Evolutionary conservation across 2,113 vertebrate species (phyloP).

Genomic region (Brienomyrus longianalis): DNA sequence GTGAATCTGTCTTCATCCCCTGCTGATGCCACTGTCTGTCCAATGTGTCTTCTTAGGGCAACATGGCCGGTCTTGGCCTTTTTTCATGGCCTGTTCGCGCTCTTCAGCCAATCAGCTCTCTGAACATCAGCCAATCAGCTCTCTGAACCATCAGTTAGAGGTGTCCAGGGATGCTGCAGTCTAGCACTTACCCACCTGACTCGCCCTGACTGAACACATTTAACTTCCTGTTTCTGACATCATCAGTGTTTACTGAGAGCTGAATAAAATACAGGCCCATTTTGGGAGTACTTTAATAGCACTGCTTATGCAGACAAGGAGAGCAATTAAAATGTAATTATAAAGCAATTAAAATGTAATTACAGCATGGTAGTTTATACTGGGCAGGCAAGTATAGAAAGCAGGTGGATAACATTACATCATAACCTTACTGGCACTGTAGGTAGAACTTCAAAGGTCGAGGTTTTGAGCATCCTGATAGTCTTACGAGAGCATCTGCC

Average conservation of each 20-base stretch:
- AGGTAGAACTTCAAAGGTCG: neutral
- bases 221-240: neutral
- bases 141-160: neutral
- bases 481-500: neutral
- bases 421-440: neutral
- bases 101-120: neutral
- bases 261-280: neutral
- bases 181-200: neutral
- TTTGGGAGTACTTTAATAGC: neutral
- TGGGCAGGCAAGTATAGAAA: neutral
- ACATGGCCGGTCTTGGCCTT: neutral
- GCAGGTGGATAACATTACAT: neutral
- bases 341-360: neutral
- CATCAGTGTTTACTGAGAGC: neutral
- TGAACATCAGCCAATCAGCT: neutral
- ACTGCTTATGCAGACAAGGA: neutral
- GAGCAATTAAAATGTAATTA: neutral
- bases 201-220: neutral
- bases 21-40: neutral
- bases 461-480: neutral
- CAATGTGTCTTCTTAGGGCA: neutral
- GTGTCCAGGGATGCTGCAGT: neutral
- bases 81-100: neutral
- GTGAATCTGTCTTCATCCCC: neutral
- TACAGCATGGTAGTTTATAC: neutral